Base-by-base conservation (phyloP, 2,797 vertebrate genomes). In the Lepus oiostolus region DNA sequence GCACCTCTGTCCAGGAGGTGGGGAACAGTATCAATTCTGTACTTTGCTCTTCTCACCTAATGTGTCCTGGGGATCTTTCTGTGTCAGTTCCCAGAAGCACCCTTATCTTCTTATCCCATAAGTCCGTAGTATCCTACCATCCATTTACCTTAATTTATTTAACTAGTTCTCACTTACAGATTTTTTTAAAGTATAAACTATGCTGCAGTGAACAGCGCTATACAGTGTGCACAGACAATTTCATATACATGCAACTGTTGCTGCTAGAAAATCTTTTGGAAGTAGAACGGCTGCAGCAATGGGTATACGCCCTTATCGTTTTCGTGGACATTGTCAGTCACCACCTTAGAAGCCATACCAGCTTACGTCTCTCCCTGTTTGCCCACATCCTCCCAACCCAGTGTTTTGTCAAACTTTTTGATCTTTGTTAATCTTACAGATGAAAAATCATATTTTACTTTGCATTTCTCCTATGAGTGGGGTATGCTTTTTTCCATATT, bases 311-410 rank as follows among this genome's bases (percentile, higher is more conserved):
- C 4, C 52, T 16, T 70, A 24, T 60, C 38, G 42, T 21, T 91
- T 85, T 32, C 28, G 24, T n/a, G 17, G 17, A 13, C 38, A 35
- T 21, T 54, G 32, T 68, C 70, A 19, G 32, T 14, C 7, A 42
- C 30, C 58, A 88, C 52, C 16, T 2, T 52, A 54, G 62, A 63
- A 81, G 21, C 35, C 11, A 13, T 17, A 19, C 21, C n/a, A 76
- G 0, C 74, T 91, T 50, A 70, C 35, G 11, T 42, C 22, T 35
- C 10, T 26, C 0, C 42, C 58, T 93, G 50, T 62, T 88, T 67
- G 68, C 88, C 95, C 91, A 91, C 72, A 92, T 92, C 93, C 71
- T 95, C 76, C 80, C 32, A 58, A 7, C 50, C 54, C 76, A 22
- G 10, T 35, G 54, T 58, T 70, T 91, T 84, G 90, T 94, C 88